Percentiles rank a stretch among this genome's conserved stretches.
These are phyloP conservation scores for Saccopteryx bilineata DNA, from an alignment of 2,113 vertebrate genomes.

Conservation along the genomic window DNA sequence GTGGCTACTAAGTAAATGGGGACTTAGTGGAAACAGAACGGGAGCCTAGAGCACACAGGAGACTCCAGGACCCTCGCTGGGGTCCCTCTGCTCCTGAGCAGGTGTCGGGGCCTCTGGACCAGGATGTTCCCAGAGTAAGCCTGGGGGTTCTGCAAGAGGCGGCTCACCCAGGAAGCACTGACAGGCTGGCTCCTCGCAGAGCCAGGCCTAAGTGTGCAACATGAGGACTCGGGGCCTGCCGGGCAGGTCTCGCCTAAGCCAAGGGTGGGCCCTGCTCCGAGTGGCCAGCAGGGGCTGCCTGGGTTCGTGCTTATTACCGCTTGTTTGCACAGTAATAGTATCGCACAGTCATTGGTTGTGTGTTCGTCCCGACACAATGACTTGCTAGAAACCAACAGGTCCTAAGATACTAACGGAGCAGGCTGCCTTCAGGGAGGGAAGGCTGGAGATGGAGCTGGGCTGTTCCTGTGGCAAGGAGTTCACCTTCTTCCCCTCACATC, in stretches of 20 bases:
- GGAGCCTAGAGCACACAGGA: not conserved
- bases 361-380: accelerated
- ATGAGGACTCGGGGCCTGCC: accelerated
- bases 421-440: not conserved
- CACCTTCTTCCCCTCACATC: accelerated
- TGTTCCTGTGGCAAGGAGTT: not conserved
- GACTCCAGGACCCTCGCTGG: accelerated
- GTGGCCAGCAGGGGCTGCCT: not conserved
- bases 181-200: too few relatives aligned
- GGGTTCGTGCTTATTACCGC: accelerated
- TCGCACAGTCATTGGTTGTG: accelerated
- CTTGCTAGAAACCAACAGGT: not conserved
- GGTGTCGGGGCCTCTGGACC: not conserved
- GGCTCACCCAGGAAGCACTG: not conserved
- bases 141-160: not conserved
- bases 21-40: not conserved
- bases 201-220: not conserved
- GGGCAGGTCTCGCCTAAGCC: accelerated
- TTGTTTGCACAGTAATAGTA: too few relatives aligned
- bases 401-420: accelerated
- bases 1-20: accelerated
- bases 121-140: accelerated
- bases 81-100: not conserved
- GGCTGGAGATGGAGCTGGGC: accelerated
- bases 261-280: not conserved